Percentiles rank a stretch among this genome's conserved stretches.
Conservation (phyloP, 2,888 invertebrate species). For the Leptothorax acervorum region DNA sequence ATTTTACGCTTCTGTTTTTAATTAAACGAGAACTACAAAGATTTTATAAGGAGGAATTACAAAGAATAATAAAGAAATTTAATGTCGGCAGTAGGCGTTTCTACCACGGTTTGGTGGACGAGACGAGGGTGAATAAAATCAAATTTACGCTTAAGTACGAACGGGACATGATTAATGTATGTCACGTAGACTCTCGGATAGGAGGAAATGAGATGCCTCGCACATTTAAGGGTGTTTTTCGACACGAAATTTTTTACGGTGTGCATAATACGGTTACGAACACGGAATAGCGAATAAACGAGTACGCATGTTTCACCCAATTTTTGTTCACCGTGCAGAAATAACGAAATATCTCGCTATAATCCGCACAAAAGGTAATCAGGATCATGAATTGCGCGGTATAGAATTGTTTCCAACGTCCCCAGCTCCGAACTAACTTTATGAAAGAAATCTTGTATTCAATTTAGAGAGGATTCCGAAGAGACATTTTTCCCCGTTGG, state of each 20-base stretch:
- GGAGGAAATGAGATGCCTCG: constrained; percentile 65
- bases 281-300: constrained; percentile 56
- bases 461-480: constrained; percentile 72
- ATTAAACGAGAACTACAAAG: background rate
- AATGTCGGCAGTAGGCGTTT: constrained; percentile 48
- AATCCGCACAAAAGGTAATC: constrained; percentile 10
- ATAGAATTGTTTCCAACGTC: constrained; percentile 50
- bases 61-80: constrained; percentile 65
- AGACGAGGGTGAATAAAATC: constrained; percentile 73
- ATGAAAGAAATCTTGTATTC: constrained; percentile 74
- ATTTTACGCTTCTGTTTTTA: constrained; percentile 23
- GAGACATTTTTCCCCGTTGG: constrained; percentile 64
- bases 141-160: constrained; percentile 72
- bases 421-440: constrained; percentile 58
- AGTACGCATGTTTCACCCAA: constrained; percentile 22
- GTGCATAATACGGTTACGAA: constrained; percentile 50
- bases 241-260: constrained; percentile 50
- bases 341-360: constrained; percentile 12
- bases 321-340: constrained; percentile 5
- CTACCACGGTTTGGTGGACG: constrained; percentile 20
- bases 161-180: constrained; percentile 72
- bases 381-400: constrained; percentile 56
- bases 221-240: constrained; percentile 68
- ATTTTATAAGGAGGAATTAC: constrained; percentile 52
- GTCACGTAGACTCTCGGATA: constrained; percentile 67